These are phyloP conservation scores for Simalia tracyae DNA, from an alignment of 2,797 vertebrate genomes.

Conservation along the genomic window DNA sequence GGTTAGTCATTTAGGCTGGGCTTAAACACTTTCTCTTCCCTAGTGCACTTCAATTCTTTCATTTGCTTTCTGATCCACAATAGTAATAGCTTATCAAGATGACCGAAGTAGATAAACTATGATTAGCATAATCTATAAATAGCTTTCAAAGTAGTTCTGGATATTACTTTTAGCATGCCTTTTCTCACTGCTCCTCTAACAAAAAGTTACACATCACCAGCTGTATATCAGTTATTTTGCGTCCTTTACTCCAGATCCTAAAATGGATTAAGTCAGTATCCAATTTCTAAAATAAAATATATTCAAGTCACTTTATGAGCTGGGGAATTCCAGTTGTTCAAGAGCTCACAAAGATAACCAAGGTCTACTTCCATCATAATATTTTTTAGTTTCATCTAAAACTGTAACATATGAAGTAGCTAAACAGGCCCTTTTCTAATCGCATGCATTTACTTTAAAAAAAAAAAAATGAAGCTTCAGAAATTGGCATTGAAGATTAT, in stretches of 20 bases:
- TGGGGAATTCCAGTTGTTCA: not conserved
- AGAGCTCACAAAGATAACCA: not conserved
- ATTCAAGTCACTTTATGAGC: not conserved
- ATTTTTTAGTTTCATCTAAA: not conserved
- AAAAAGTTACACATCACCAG: not conserved
- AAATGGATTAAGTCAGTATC: not conserved
- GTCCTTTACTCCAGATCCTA: not conserved
- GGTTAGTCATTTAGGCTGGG: not conserved
- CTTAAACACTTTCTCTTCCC: not conserved
- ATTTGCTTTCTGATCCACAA: not conserved
- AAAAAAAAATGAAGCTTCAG: conserved; percentile 49
- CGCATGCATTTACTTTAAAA: too few relatives aligned
- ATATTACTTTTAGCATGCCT: not conserved
- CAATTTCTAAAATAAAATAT: not conserved
- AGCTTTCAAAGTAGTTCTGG: not conserved
- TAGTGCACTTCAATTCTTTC: not conserved
- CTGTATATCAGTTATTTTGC: not conserved
- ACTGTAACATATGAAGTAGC: not conserved
- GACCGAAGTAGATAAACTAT: not conserved
- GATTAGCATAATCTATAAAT: not conserved
- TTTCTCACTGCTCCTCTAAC: not conserved
- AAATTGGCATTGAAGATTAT: conserved; percentile 63
- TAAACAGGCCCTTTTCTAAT: not conserved
- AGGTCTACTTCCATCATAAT: not conserved
- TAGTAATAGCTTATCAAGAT: not conserved